Evolutionary conservation across 1,140 invertebrate species (phyloP), one percentile per base, ranked within the genome.

Genomic region (Solenopsis fugax): DNA sequence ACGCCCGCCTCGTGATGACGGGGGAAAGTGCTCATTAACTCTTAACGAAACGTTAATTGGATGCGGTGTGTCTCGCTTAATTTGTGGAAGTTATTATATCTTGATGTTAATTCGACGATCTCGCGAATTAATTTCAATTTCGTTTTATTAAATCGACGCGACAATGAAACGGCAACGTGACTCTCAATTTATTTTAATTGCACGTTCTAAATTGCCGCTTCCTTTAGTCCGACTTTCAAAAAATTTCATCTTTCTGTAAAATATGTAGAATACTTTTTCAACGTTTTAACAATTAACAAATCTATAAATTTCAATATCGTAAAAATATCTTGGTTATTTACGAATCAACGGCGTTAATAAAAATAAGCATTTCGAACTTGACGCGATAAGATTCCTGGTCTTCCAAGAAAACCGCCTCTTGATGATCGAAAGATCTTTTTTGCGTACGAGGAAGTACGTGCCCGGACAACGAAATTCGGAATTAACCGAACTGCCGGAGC

Each of bases 21-120:
- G 69, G 9, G 13, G 58, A 67, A 84, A 84, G 80, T 60, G 80
- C 69, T 84, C 69, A 75, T 84, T 84, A 84, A 50, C 41, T 84
- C 45, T 73, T 84, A 84, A 84, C 56, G 80, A 75, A 60, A 84
- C 71, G 69, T 84, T 84, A 84, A 84, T 84, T 84, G 69, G 69
- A 84, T n/a, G 56, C 80, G 45, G 16, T 37, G 41, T 24, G 29
- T 84, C 54, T 62, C 48, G 80, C 13, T 73, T 82, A 52, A 82
- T 73, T 82, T 67, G 29, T 13, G 80, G 41, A 48, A 37, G 71
- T 56, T 84, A 75, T 84, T 84, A 84, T 24, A 73, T 24, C 41
- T 12, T 24, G 41, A 75, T 75, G 45, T 75, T 73, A 73, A 62
- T 75, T 24, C 80, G 21, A 60, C 69, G 54, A 34, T 75, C 45